phyloP scores from a whole-genome alignment of 1,140 invertebrate genomes.

The Patella vulgata region DNA sequence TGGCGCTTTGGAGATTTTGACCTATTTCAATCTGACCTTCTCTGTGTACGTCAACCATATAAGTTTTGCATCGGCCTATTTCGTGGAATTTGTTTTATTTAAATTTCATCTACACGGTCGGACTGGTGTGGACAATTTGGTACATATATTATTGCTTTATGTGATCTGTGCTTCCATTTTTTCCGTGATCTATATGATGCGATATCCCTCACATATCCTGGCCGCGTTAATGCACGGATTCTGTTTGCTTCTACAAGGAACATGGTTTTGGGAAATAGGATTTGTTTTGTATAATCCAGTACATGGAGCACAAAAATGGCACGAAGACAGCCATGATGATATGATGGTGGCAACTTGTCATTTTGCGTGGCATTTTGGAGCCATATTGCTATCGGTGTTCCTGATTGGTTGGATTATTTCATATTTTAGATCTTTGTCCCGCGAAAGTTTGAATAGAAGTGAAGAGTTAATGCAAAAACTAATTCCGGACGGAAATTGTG shows the following conservation, averaged over 20 bases:
- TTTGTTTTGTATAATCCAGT: constrained; percentile 69
- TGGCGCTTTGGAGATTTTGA: constrained; percentile 64
- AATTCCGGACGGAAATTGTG: too few species aligned
- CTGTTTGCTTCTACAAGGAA: constrained; percentile 66
- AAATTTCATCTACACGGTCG: constrained; percentile 68
- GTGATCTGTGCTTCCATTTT: constrained; percentile 56
- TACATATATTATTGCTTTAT: constrained; percentile 68
- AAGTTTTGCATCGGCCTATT: constrained; percentile 46
- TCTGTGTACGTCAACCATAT: not conserved
- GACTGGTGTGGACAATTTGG: constrained; percentile 63
- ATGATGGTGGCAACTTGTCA: constrained; percentile 68
- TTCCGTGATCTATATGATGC: constrained; percentile 59
- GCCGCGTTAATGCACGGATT: constrained; percentile 54
- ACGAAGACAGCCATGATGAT: constrained; percentile 62
- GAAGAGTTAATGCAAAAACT: too few species aligned
- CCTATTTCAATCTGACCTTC: too few species aligned
- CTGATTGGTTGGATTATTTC: constrained; percentile 20
- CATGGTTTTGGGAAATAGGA: constrained; percentile 70
- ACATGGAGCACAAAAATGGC: constrained; percentile 51
- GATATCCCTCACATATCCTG: constrained; percentile 52
- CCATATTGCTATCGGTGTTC: constrained; percentile 28
- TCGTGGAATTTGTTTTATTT: constrained; percentile 68
- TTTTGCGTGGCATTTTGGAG: constrained; percentile 45
- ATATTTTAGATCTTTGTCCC: too few species aligned
- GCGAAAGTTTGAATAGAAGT: too few species aligned